These are phyloP conservation scores for Brienomyrus longianalis DNA, from an alignment of 2,113 vertebrate genomes.

Conservation along the genomic window DNA sequence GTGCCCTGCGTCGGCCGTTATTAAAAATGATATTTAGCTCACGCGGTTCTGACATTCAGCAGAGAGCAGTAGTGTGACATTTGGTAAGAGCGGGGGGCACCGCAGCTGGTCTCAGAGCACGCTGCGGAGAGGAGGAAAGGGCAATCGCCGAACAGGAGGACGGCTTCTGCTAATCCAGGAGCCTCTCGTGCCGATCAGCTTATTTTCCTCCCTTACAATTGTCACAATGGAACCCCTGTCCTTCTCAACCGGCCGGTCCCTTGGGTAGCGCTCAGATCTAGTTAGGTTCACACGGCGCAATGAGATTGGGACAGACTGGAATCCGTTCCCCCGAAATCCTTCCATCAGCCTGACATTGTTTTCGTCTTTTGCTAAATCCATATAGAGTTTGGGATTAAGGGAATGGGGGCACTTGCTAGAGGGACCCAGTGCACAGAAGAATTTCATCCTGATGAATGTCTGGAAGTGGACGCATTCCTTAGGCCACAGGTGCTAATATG, in stretches of 20 bases:
- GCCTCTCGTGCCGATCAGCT: neutral
- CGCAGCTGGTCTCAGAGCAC: neutral
- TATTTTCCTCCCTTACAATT: neutral
- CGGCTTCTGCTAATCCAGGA: neutral
- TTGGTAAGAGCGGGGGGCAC: neutral
- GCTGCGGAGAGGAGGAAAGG: neutral
- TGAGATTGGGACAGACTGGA: neutral
- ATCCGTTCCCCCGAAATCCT: neutral
- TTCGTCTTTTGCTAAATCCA: constrained; percentile 2
- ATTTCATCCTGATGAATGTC: neutral
- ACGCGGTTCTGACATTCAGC: neutral
- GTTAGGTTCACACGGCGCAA: neutral
- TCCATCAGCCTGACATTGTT: neutral
- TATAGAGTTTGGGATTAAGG: constrained; percentile 8
- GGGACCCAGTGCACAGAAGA: neutral
- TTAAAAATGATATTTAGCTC: constrained; percentile 13
- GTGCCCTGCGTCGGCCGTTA: neutral
- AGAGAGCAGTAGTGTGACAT: neutral
- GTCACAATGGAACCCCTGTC: neutral
- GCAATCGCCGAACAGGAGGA: neutral
- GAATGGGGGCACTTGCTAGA: neutral
- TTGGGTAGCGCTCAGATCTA: neutral
- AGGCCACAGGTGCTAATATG: neutral
- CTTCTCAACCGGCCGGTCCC: neutral
- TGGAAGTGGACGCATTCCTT: neutral